Evolutionary conservation across 1,140 invertebrate genomes (phyloP), one percentile per base, ranked within the genome.

Genomic region (Meloidogyne exigua): DNA sequence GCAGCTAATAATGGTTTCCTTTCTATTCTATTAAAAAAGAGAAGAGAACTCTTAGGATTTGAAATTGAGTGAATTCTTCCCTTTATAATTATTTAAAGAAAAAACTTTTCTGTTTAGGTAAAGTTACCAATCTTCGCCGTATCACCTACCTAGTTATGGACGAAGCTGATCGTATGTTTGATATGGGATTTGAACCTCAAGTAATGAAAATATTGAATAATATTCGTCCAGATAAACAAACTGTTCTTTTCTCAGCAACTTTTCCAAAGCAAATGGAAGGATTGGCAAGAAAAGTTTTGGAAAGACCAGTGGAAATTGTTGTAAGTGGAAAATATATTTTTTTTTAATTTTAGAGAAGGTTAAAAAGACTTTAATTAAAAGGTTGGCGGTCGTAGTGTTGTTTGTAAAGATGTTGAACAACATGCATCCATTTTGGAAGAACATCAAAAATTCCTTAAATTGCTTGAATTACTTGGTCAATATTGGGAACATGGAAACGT

Each of bases 101-200:
- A 32, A 3, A 32, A 32, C 7, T 32, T 32, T 32, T 32, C 18
- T 81, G 84, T 88, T 44, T 80, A 91, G 91, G 91, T 0, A 91
- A 94, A 78, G 96, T 99, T 0, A 99, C 97, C 0, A 99, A 99
- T 90, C 89, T 99, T 49, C 90, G 93, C 28, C 89, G 97, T 44
- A 94, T 96, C 36, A 99, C 96, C 0, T 99, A 98, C 88, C 91
- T 98, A 42, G 96, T 99, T 0, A 88, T 99, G 2, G 97, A 99
- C 89, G 97, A 99, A 89, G 97, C 97, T 0, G 97, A 99, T 89
- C 90, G 97, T 44, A 99, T 99, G 96, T 99, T 99, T 87, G 97
- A 99, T 87, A 98, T 99, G 95, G 96, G 96, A 21, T 99, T 99
- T 89, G 96, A 99, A 89, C 96, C 96, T 7, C 96, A 99, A 89